Evolutionary conservation across 2,113 vertebrate genomes (phyloP), one percentile per base, ranked within the genome.

Genomic region (Corapipo altera): DNA sequence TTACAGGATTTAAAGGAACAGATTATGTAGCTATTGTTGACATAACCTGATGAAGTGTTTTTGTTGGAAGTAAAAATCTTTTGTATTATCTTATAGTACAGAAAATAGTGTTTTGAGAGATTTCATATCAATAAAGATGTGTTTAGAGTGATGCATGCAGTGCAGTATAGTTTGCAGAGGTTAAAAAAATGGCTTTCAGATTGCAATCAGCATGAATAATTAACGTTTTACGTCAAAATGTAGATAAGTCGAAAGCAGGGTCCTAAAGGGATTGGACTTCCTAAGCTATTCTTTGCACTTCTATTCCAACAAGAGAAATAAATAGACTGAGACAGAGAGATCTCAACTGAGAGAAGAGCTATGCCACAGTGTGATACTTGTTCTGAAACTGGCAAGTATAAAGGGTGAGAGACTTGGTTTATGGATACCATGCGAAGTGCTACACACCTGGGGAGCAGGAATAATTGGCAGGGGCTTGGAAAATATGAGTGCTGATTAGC

Each of bases 121-220:
- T 65, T 92, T 95, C 37, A 1, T 54, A 67, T 73, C 59, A 77
- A 65, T 73, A 65, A 86, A 93, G 30, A 57, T 30, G 32, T 44
- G 11, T 55, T 82, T 52, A 73, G 52, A 49, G 35, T n/a, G 35
- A 43, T 87, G 52, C 41, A 21, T 39, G 48, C 49, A 75, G 78
- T 65, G 71, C 71, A 85, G 37, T 48, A 43, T 33, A 52, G 87
- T 84, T 77, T 73, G n/a, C 85, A 70, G 52, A 62, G 76, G 32
- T 46, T 74, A 61, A 65, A 90, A 82, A 75, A 55, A 52, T 23
- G 18, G 35, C 79, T 89, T 91, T 93, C 70, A 71, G 76, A 85
- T 89, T 81, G 57, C 73, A 91, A 88, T 78, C 89, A 81, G 65
- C 73, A 89, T 88, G 94, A 92, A 91, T 94, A 93, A 94, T 93